phyloP scores from a whole-genome alignment of 2,888 invertebrate species.

The Campoplex nolae region DNA sequence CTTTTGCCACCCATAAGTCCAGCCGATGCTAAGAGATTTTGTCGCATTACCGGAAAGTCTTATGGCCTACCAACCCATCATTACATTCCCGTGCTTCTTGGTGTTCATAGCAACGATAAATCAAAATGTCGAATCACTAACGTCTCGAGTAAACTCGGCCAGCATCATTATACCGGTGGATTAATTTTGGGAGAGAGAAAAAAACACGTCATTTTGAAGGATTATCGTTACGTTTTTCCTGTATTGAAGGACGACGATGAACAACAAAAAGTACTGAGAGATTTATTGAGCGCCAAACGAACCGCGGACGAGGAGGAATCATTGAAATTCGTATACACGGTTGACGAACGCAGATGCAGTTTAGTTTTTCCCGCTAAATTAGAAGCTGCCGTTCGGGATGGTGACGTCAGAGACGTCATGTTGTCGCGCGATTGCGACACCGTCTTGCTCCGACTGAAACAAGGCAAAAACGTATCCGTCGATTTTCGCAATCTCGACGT shows the following conservation, averaged over 20 bases:
- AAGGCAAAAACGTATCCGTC: constrained; percentile 91
- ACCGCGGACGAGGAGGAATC: constrained; percentile 85
- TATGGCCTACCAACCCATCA: constrained; percentile 91
- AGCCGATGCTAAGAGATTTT: constrained; percentile 92
- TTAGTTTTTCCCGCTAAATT: constrained; percentile 90
- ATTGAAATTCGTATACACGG: constrained; percentile 90
- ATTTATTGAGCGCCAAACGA: constrained; percentile 87
- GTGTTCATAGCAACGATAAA: constrained; percentile 83
- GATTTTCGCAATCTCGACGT: constrained; percentile 88
- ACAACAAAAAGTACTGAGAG: constrained; percentile 87
- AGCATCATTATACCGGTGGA: constrained; percentile 87
- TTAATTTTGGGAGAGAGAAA: constrained; percentile 88
- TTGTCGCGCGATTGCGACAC: constrained; percentile 91
- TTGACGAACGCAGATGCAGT: constrained; percentile 90
- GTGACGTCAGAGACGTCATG: constrained; percentile 91
- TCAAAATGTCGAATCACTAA: constrained; percentile 89
- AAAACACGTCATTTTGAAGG: constrained; percentile 89
- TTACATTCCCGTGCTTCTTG: constrained; percentile 91
- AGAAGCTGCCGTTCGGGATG: constrained; percentile 91
- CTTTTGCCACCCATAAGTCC: constrained; percentile 92
- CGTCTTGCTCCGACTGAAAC: constrained; percentile 90
- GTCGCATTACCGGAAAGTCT: constrained; percentile 92
- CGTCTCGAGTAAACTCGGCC: constrained; percentile 87
- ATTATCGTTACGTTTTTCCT: constrained; percentile 91
- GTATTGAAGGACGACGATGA: constrained; percentile 89